Evolutionary conservation across 2,888 invertebrate species (phyloP).

Genomic region (Cotesia congregata): DNA sequence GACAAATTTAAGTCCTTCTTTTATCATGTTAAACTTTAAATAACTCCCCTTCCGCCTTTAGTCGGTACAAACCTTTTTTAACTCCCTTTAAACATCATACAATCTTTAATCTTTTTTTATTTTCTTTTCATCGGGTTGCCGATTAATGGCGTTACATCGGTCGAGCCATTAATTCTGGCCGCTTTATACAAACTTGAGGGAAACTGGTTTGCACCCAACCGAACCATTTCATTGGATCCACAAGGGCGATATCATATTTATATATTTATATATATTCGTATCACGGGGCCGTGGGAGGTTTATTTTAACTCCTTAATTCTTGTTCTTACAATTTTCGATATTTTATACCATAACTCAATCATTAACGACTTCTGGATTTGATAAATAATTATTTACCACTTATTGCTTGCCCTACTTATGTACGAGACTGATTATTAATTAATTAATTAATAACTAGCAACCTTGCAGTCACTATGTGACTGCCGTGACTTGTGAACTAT

Average conservation of each 20-base stretch:
- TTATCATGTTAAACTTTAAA: slow-evolving; percentile 5
- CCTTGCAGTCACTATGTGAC: too few species aligned
- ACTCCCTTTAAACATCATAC: background rate
- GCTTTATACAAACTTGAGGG: slow-evolving; percentile 28
- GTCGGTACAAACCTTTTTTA: slow-evolving; percentile 3
- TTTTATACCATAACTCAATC: background rate
- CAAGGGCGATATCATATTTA: slow-evolving; percentile 28
- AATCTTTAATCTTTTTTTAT: slow-evolving; percentile 11
- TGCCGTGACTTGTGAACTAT: too few species aligned
- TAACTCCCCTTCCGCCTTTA: background rate
- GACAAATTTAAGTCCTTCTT: slow-evolving; percentile 9
- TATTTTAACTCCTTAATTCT: slow-evolving; percentile 15
- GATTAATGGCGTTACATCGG: slow-evolving; percentile 34
- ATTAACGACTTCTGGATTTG: too few species aligned
- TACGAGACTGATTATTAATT: background rate
- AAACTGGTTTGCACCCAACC: slow-evolving; percentile 32
- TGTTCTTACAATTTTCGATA: background rate
- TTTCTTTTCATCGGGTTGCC: slow-evolving; percentile 21
- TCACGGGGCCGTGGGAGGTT: slow-evolving; percentile 18
- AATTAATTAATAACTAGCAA: too few species aligned
- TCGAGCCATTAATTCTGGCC: slow-evolving; percentile 29
- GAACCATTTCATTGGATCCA: slow-evolving; percentile 24
- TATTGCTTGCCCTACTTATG: too few species aligned
- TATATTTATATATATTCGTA: background rate
- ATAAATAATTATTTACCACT: too few species aligned